These are phyloP conservation scores for Jacana jacana DNA, from an alignment of 2,113 vertebrate genomes.

Conservation along the genomic window DNA sequence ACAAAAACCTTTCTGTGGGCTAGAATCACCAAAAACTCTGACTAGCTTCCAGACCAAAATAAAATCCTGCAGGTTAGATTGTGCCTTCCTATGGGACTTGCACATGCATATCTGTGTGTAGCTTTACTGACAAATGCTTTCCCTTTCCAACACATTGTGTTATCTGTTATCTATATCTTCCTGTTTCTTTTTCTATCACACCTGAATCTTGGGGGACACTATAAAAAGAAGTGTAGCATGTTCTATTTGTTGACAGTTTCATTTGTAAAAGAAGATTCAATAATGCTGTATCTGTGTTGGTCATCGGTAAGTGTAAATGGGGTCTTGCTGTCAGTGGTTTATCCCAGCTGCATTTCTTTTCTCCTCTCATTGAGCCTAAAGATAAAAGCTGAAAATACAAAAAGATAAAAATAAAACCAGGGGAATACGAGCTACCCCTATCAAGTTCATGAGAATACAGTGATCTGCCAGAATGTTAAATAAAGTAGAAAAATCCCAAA, in stretches of 20 bases:
- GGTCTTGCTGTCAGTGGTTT: background rate
- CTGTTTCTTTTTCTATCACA: background rate
- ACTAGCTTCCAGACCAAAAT: background rate
- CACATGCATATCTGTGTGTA: background rate
- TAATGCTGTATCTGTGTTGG: background rate
- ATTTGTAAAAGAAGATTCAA: slow-evolving; percentile 9
- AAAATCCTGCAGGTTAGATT: background rate
- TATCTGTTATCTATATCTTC: background rate
- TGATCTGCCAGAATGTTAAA: background rate
- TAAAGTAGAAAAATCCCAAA: background rate
- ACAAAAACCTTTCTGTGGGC: background rate
- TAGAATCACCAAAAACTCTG: background rate
- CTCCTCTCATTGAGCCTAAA: background rate
- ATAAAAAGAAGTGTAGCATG: background rate
- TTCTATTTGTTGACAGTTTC: background rate
- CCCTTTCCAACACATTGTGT: background rate
- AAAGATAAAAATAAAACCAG: background rate
- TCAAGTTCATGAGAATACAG: background rate
- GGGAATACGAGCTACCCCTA: background rate
- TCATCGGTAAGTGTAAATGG: background rate
- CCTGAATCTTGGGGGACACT: background rate
- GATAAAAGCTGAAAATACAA: background rate
- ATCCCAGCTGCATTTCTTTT: background rate
- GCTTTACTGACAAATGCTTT: background rate
- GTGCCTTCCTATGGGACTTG: background rate